These are phyloP conservation scores for Propsilocerus akamusi DNA, from an alignment of 1,140 invertebrate species.

Conservation along the genomic window DNA sequence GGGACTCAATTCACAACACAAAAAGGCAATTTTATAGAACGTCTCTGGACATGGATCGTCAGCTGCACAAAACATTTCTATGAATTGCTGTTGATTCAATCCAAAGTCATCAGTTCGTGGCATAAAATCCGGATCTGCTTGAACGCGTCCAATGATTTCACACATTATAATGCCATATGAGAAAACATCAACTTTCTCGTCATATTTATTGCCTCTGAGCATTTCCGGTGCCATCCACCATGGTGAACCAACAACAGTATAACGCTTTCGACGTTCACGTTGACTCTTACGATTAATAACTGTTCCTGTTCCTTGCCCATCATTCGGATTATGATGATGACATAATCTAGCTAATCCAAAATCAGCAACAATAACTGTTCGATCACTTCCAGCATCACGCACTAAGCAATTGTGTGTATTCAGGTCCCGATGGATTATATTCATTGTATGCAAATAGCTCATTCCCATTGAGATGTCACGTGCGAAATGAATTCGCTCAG, in stretches of 20 bases:
- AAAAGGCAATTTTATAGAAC: constrained; percentile 72
- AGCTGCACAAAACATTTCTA: constrained; percentile 64
- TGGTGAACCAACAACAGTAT: constrained; percentile 73
- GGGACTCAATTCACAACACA: constrained; percentile 76
- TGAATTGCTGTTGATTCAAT: constrained; percentile 69
- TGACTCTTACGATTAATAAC: constrained; percentile 23
- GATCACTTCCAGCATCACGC: constrained; percentile 54
- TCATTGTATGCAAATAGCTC: constrained; percentile 83
- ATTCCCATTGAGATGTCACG: constrained; percentile 85
- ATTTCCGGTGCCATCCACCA: constrained; percentile 97
- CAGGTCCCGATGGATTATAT: constrained; percentile 88
- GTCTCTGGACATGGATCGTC: constrained; percentile 54
- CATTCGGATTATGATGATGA: constrained; percentile 28
- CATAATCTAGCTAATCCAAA: constrained; percentile 86
- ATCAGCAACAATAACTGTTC: constrained; percentile 83
- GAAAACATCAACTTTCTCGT: constrained; percentile 94
- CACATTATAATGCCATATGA: constrained; percentile 92
- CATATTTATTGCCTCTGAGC: constrained; percentile 90
- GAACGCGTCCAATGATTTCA: constrained; percentile 86
- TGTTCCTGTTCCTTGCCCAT: constrained; percentile 24
- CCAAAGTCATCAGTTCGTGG: constrained; percentile 81
- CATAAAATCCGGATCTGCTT: constrained; percentile 82
- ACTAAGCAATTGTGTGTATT: constrained; percentile 94
- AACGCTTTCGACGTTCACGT: constrained; percentile 29
- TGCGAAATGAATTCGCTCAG: constrained; percentile 62